A percentile compares a stretch with the other conserved stretches of the same genome.
Evolutionary conservation across 2,113 vertebrate species (phyloP).

Genomic region (Oophaga pumilio): DNA sequence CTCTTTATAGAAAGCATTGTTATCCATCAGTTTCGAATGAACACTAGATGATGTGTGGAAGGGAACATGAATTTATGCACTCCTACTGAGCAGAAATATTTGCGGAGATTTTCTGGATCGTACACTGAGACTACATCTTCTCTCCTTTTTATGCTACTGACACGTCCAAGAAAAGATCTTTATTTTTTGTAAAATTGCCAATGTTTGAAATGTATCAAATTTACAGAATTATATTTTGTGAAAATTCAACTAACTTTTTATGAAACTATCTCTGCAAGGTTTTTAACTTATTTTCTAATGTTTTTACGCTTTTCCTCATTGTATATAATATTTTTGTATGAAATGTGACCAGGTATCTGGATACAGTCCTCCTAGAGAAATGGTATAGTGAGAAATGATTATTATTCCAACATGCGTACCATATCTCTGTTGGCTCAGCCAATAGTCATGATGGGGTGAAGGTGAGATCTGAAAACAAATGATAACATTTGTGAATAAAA

Average conservation of each 20-base stretch:
- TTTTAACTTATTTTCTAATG: conserved; percentile 51
- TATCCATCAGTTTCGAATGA: conserved; percentile 82
- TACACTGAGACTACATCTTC: conserved; percentile 38
- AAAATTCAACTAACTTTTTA: not conserved
- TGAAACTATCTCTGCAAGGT: conserved; percentile 12
- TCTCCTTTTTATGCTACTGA: conserved; percentile 73
- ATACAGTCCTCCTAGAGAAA: not conserved
- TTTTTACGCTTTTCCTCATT: not conserved
- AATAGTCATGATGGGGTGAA: not conserved
- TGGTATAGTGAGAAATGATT: not conserved
- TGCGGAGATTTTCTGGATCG: conserved; percentile 64
- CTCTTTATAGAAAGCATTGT: conserved; percentile 81
- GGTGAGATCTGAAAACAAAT: not conserved
- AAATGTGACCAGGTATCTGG: not conserved
- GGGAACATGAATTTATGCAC: conserved; percentile 58
- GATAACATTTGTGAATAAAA: conserved; percentile 9
- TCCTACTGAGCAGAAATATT: conserved; percentile 61
- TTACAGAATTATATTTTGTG: conserved; percentile 39
- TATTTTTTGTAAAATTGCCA: conserved; percentile 58
- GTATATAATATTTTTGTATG: conserved; percentile 45
- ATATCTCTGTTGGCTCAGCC: not conserved
- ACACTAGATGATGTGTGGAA: conserved; percentile 74
- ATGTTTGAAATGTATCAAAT: not conserved
- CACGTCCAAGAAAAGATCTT: conserved; percentile 65
- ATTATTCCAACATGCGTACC: not conserved